Evolutionary conservation across 2,797 vertebrate species (phyloP).

Genomic region (Novumbra hubbsi): DNA sequence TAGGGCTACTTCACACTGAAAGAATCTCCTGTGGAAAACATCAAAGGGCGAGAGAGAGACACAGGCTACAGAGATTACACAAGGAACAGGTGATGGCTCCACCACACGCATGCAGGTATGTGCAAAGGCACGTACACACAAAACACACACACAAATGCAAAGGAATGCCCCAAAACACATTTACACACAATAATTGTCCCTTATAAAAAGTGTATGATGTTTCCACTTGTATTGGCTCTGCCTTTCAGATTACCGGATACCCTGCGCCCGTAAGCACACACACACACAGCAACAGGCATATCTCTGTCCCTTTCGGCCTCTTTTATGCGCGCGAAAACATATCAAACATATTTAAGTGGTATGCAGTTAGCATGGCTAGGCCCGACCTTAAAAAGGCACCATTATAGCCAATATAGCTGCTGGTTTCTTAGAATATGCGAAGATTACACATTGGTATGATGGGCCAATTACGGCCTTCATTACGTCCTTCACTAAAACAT

Average conservation of each 20-base stretch:
- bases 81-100: constrained; percentile 77
- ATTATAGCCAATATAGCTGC: constrained; percentile 60
- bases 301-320: constrained; percentile 12
- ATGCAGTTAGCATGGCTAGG: constrained; percentile 70
- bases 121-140: constrained; percentile 39
- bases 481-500: constrained; percentile 85
- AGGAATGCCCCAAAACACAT: constrained; percentile 3
- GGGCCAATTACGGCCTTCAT: constrained; percentile 83
- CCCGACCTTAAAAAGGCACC: constrained; percentile 60
- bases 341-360: constrained; percentile 36
- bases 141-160: constrained; percentile 14
- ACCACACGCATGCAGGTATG: constrained; percentile 24
- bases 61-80: constrained; percentile 24
- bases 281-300: constrained; percentile 8
- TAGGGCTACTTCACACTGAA: constrained; percentile 75
- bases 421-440: constrained; percentile 75
- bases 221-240: constrained; percentile 56
- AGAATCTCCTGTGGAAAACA: constrained; percentile 71
- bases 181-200: neutral
- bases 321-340: neutral
- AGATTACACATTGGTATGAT: constrained; percentile 77
- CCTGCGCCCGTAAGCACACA: neutral
- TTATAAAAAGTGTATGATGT: constrained; percentile 49
- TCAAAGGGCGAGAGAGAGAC: constrained; percentile 71
- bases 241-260: constrained; percentile 51